These are phyloP conservation scores for Ceyx margarethae DNA, from an alignment of 2,113 vertebrate genomes.

Conservation along the genomic window DNA sequence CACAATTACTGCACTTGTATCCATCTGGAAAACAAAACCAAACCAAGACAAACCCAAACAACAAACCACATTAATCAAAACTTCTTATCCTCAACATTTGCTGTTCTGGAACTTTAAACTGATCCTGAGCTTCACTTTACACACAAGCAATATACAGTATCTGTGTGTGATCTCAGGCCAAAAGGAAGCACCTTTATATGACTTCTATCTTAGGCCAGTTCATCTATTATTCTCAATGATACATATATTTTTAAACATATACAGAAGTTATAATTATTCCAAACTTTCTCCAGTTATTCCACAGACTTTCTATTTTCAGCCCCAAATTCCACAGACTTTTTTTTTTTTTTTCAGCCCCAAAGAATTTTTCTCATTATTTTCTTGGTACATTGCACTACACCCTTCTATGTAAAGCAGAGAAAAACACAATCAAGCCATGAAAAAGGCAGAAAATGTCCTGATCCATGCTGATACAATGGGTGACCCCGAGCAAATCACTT, in stretches of 20 bases:
- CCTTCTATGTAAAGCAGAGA: not conserved
- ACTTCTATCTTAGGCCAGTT: not conserved
- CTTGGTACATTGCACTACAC: not conserved
- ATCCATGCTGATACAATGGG: not conserved
- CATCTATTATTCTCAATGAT: not conserved
- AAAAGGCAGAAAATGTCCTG: not conserved
- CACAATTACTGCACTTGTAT: not conserved
- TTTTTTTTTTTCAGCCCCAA: not conserved
- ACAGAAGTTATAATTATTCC: not conserved
- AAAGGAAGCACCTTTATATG: constrained; percentile 3
- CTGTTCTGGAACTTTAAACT: constrained; percentile 13
- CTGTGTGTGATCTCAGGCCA: not conserved
- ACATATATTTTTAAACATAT: not conserved
- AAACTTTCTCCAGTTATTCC: not conserved
- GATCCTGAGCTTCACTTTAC: constrained; percentile 1
- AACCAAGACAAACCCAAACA: not conserved
- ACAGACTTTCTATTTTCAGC: not conserved
- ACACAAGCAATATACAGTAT: constrained; percentile 8
- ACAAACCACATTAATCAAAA: not conserved
- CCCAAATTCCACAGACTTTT: not conserved
- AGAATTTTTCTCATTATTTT: not conserved
- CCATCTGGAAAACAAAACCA: not conserved
- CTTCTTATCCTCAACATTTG: not conserved
- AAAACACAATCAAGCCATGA: not conserved
- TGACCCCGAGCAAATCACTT: not conserved